phyloP scores from a whole-genome alignment of 2,888 invertebrate genomes.

The Drosophila kuntzei region DNA sequence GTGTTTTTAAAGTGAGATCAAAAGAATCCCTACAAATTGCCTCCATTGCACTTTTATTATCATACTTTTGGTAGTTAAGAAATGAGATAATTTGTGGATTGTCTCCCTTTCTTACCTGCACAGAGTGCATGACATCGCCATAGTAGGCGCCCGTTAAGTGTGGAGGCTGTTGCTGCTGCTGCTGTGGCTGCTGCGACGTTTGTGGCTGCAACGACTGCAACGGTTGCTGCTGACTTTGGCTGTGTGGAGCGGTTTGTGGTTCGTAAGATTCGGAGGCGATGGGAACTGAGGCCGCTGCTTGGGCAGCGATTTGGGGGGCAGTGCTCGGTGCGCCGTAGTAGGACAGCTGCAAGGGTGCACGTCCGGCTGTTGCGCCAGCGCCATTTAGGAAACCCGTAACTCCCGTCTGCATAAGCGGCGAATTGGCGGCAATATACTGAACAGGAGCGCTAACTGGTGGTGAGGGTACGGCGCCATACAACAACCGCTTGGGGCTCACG shows the following conservation, averaged over 20 bases:
- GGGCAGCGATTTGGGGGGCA: conserved; percentile 62
- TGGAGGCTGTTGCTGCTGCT: conserved; percentile 66
- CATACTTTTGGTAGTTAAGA: not conserved
- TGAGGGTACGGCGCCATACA: conserved; percentile 67
- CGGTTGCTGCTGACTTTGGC: conserved; percentile 77
- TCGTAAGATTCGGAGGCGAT: conserved; percentile 73
- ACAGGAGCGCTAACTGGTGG: conserved; percentile 49
- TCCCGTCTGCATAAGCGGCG: conserved; percentile 57
- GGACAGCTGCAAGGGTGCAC: conserved; percentile 83
- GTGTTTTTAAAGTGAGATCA: too few species aligned
- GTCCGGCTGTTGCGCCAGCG: conserved; percentile 75
- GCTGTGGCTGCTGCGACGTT: conserved; percentile 65
- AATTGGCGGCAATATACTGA: conserved; percentile 68
- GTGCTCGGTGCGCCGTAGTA: conserved; percentile 83
- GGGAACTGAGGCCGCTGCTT: conserved; percentile 49
- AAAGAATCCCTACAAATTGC: too few species aligned
- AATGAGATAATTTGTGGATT: not conserved
- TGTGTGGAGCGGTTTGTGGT: conserved; percentile 79
- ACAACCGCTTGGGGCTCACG: conserved; percentile 80
- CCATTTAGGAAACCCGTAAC: conserved; percentile 74
- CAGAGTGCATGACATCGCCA: conserved; percentile 84
- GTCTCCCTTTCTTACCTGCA: conserved; percentile 77
- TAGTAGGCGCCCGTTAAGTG: conserved; percentile 79
- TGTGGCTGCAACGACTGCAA: conserved; percentile 53
- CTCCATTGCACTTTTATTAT: too few species aligned